Percentiles rank a stretch among this genome's conserved stretches.
Evolutionary conservation across 2,888 invertebrate genomes (phyloP).

Genomic region (Archaeoteleia sp.): DNA sequence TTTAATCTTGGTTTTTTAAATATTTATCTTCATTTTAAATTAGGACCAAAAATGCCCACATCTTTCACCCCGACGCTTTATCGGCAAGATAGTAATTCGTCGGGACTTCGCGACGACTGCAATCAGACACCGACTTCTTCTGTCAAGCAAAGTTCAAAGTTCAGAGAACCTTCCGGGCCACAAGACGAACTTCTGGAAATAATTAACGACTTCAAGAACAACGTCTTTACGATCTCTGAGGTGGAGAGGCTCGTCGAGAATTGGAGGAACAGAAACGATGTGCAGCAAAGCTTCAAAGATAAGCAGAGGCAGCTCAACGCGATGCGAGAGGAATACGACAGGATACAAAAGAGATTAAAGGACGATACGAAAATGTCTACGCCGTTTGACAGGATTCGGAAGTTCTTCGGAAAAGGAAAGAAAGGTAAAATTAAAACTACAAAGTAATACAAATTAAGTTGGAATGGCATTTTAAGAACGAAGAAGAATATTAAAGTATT

Average conservation of each 20-base stretch:
- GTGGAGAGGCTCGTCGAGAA: constrained; percentile 90
- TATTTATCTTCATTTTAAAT: too few relatives aligned
- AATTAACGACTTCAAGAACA: constrained; percentile 92
- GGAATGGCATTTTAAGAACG: too few relatives aligned
- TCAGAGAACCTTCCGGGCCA: constrained; percentile 58
- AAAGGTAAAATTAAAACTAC: constrained; percentile 62
- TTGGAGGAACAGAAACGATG: constrained; percentile 91
- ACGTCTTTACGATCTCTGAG: constrained; percentile 89
- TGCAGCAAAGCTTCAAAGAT: constrained; percentile 89
- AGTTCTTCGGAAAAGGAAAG: constrained; percentile 83
- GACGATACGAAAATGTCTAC: constrained; percentile 85
- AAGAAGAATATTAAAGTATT: too few relatives aligned
- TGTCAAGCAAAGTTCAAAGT: constrained; percentile 50
- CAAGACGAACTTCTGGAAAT: constrained; percentile 91
- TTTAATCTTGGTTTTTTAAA: too few relatives aligned
- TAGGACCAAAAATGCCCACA: constrained; percentile 4
- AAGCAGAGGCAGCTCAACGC: constrained; percentile 88
- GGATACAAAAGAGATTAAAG: constrained; percentile 86
- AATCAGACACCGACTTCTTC: constrained; percentile 2
- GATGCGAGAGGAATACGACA: constrained; percentile 88
- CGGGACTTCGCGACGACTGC: constrained; percentile 20
- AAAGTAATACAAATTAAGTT: too few relatives aligned
- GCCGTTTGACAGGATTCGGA: constrained; percentile 86
- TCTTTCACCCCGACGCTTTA: constrained; percentile 24
- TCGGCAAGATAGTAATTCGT: constrained; percentile 37